Percentiles rank a stretch among this genome's conserved stretches.
phyloP scores from a whole-genome alignment of 2,797 vertebrate genomes.

The Acropternis orthonyx region DNA sequence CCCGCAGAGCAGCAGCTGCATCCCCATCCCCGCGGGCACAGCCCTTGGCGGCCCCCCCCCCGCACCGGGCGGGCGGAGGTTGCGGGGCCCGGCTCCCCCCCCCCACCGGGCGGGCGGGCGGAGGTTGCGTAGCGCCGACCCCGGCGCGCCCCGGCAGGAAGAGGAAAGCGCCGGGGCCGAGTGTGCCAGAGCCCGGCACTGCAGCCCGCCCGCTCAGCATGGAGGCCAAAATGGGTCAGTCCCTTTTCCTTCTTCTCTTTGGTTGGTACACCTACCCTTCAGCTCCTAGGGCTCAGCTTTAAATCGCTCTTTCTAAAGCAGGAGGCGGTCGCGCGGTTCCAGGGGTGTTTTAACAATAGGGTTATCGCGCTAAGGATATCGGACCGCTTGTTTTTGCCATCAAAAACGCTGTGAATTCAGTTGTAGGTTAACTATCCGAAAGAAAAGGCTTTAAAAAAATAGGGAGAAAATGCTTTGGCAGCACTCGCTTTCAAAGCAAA shows the following conservation, averaged over 20 bases:
- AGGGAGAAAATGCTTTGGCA: not conserved
- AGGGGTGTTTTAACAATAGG: not conserved
- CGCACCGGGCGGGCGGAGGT: no score
- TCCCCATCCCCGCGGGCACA: no score
- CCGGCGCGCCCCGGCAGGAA: slow-evolving; percentile 69
- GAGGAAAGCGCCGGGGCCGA: slow-evolving; percentile 35
- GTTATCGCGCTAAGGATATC: not conserved
- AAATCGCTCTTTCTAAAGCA: not conserved
- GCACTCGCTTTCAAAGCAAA: slow-evolving; percentile 56
- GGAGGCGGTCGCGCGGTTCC: not conserved
- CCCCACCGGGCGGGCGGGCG: no score
- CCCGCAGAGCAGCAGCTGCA: no score
- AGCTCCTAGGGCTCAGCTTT: not conserved
- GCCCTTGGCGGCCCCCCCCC: no score
- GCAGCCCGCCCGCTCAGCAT: slow-evolving; percentile 81
- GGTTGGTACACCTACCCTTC: not conserved
- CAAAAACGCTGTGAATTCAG: accelerated
- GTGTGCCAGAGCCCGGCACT: slow-evolving; percentile 57
- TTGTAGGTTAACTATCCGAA: not conserved
- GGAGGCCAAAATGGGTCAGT: slow-evolving; percentile 88
- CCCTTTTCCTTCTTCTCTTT: not conserved
- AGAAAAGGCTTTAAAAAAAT: not conserved
- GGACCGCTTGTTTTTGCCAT: not conserved
- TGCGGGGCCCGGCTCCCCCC: no score
- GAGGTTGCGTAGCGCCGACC: slow-evolving; percentile 48